Percentiles rank a stretch among this genome's conserved stretches.
phyloP scores from a whole-genome alignment of 2,888 invertebrate species.

The Crossocerus cetratus region DNA sequence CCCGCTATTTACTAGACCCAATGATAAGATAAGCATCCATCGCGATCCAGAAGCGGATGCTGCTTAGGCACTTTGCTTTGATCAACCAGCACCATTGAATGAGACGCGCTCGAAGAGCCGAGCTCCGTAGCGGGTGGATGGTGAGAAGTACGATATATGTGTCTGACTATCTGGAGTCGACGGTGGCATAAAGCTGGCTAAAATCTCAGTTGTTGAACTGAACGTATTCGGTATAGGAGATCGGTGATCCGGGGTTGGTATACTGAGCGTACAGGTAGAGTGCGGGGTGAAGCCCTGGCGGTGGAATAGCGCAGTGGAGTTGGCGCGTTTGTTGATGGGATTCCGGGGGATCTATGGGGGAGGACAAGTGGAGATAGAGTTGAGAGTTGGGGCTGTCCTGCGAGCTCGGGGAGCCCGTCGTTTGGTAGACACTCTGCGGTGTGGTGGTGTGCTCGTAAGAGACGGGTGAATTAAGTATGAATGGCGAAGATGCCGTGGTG shows the following conservation, averaged over 20 bases:
- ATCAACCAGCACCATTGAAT: slow-evolving; percentile 55
- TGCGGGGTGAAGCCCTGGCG: slow-evolving; percentile 74
- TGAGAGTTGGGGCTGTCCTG: slow-evolving; percentile 59
- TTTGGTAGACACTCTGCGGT: slow-evolving; percentile 74
- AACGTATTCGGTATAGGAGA: slow-evolving; percentile 74
- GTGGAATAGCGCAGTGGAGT: slow-evolving; percentile 66
- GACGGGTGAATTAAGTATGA: slow-evolving; percentile 63
- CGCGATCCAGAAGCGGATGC: slow-evolving; percentile 50
- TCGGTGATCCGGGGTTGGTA: slow-evolving; percentile 69
- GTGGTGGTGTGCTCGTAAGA: slow-evolving; percentile 62
- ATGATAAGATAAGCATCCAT: slow-evolving; percentile 54
- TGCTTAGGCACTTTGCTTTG: slow-evolving; percentile 61
- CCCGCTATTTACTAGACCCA: slow-evolving; percentile 35
- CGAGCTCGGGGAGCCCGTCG: slow-evolving; percentile 63
- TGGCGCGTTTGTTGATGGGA: slow-evolving; percentile 63
- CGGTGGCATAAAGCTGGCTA: slow-evolving; percentile 61
- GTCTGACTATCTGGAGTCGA: slow-evolving; percentile 17
- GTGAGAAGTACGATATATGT: background rate
- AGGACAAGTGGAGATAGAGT: slow-evolving; percentile 65
- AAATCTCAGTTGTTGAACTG: slow-evolving; percentile 73
- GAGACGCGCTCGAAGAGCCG: slow-evolving; percentile 46
- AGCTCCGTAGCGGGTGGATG: background rate
- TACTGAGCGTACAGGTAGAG: slow-evolving; percentile 75
- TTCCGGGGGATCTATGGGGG: slow-evolving; percentile 59
- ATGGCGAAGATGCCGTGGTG: slow-evolving; percentile 65